Conservation (phyloP, 2,888 invertebrate genomes). For the Anarsia innoxiella region DNA sequence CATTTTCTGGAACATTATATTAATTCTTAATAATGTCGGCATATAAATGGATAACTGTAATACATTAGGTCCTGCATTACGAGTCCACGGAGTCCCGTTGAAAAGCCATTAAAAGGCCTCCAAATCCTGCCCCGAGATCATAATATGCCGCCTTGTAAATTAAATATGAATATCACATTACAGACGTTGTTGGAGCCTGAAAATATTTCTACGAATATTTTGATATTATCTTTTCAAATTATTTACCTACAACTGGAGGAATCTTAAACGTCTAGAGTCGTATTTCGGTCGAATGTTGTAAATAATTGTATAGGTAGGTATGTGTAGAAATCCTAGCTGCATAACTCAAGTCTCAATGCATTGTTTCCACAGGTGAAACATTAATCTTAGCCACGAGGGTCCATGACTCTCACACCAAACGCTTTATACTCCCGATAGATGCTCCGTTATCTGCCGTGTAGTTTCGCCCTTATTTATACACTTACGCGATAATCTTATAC, state of each 20-base stretch:
- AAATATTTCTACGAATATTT: too few relatives aligned
- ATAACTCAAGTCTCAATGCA: conserved; percentile 8
- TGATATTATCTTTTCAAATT: too few relatives aligned
- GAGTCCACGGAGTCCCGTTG: conserved; percentile 47
- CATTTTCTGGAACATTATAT: too few relatives aligned
- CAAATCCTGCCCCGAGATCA: conserved; percentile 33
- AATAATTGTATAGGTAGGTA: too few relatives aligned
- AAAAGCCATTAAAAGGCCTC: conserved; percentile 32
- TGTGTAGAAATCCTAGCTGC: not conserved
- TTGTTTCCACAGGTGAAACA: conserved; percentile 25
- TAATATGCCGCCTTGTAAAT: conserved; percentile 38
- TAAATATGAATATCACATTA: conserved; percentile 37
- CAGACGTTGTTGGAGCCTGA: conserved; percentile 2
- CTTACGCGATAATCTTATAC: too few relatives aligned
- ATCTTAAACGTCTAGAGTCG: too few relatives aligned
- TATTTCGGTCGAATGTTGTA: too few relatives aligned
- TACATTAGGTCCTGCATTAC: conserved; percentile 32
- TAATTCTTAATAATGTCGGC: conserved; percentile 29
- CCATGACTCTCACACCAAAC: conserved; percentile 43
- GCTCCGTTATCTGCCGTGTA: conserved; percentile 52
- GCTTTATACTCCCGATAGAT: conserved; percentile 64
- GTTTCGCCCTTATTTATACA: conserved; percentile 7
- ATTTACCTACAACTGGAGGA: too few relatives aligned
- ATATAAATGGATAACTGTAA: conserved; percentile 45
- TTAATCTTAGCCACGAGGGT: conserved; percentile 32